Percentiles rank a stretch among this genome's conserved stretches.
These are phyloP conservation scores for Coptodon rendalli DNA, from an alignment of 2,113 vertebrate species.

Conservation along the genomic window DNA sequence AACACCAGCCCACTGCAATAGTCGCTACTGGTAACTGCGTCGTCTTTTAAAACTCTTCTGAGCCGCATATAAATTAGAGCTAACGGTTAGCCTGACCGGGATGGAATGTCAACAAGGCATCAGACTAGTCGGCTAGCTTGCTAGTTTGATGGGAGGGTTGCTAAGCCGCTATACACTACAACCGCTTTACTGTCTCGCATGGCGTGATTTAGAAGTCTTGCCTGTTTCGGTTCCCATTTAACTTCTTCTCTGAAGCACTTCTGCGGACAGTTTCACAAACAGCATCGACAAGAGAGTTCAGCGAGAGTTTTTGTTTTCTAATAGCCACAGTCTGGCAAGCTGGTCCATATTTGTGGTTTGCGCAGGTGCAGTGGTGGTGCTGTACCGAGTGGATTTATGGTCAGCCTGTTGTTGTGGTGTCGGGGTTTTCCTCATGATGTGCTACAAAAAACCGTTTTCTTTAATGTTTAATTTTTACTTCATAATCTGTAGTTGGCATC, in stretches of 20 bases:
- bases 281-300: background rate
- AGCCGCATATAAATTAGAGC: background rate
- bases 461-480: background rate
- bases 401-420: background rate
- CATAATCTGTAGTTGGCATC: background rate
- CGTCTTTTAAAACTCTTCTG: background rate
- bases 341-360: background rate
- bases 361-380: constrained; percentile 1
- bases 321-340: constrained; percentile 1
- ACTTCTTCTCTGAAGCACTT: background rate
- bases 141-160: background rate
- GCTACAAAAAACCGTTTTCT: background rate
- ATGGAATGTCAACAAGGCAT: constrained; percentile 47
- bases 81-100: constrained; percentile 29
- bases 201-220: background rate
- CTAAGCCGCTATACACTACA: background rate
- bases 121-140: constrained; percentile 29
- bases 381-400: background rate
- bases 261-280: background rate
- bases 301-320: background rate
- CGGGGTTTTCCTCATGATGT: background rate
- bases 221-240: background rate
- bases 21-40: background rate
- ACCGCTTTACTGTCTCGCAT: background rate
- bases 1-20: background rate